Evolutionary conservation across 1,140 invertebrate genomes (phyloP), one percentile per base, ranked within the genome.

Genomic region (Drosophila truncata): DNA sequence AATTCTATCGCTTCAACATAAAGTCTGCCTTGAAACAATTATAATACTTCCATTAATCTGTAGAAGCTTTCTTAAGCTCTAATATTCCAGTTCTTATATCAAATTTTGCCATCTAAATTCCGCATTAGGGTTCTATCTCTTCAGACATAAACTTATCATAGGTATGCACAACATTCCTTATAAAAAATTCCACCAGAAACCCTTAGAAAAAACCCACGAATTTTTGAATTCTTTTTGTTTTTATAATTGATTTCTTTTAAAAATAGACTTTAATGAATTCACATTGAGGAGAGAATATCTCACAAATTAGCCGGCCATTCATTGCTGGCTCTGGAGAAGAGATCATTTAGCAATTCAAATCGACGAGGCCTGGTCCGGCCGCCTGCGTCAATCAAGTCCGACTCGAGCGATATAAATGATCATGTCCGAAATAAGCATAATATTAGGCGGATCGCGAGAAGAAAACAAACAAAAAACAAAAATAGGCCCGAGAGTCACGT

Each of bases 331-430:
- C 41, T 23, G 52, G 52, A 25, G 52, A 25, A 55, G 55, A 65
- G 47, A 80, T 70, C 77, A 71, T 87, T 87, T 87, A 88, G 77
- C 85, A 87, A 87, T 87, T 84, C 77, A 87, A 87, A 87, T 87
- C 58, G 39, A 39, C 20, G 33, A 25, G 50, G 31, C 18, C 31
- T n/a, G n/a, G n/a, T n/a, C n/a, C n/a, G 50, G 31, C 18, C 31
- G 31, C 18, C 31, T 59, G 74, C 61, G 74, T 82, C 82, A 85
- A 85, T 81, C 82, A 81, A 85, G 63, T 61, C 74, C 62, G 61
- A 66, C 60, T 66, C 44, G n/a, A 59, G 62, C 37, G 64, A 64
- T 59, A 65, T 63, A 75, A 66, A 73, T 72, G 62, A 41, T 61
- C 58, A 42, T 72, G 64, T 57, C 62, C 47, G 31, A 78, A 66